phyloP scores from a whole-genome alignment of 23 tunicate genomes.

The Phallusia fumigata region DNA sequence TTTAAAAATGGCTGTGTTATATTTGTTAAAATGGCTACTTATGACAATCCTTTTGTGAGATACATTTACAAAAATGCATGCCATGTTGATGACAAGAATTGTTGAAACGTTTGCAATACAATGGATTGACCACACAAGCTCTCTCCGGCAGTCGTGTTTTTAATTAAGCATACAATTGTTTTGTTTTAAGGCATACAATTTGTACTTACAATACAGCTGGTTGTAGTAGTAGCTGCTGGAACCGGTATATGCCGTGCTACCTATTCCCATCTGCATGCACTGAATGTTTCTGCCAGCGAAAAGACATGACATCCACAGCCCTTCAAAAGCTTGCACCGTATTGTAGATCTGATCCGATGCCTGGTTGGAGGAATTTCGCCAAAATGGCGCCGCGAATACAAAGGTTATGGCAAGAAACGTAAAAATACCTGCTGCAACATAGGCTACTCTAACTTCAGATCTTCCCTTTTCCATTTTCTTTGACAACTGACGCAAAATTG shows the following conservation, averaged over 20 bases:
- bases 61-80: too few relatives aligned
- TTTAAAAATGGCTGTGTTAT: too few relatives aligned
- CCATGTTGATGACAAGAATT: too few relatives aligned
- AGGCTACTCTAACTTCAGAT: neutral
- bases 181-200: too few relatives aligned
- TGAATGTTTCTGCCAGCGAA: conserved; percentile 38
- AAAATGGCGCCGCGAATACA: conserved; percentile 26
- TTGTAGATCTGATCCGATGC: conserved; percentile 43
- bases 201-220: neutral
- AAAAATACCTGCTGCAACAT: conserved; percentile 26
- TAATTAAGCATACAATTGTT: too few relatives aligned
- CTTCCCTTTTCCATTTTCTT: neutral
- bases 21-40: too few relatives aligned
- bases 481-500: neutral
- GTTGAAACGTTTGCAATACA: too few relatives aligned
- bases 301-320: conserved; percentile 51
- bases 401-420: conserved; percentile 2
- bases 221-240: neutral
- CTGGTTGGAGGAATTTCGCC: conserved; percentile 34
- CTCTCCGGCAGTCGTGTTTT: too few relatives aligned
- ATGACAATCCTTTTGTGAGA: too few relatives aligned
- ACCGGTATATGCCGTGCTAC: neutral
- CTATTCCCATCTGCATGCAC: conserved; percentile 49
- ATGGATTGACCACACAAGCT: too few relatives aligned
- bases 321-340: conserved; percentile 32